A percentile compares a stretch with the other conserved stretches of the same genome.
phyloP scores from a whole-genome alignment of 1,140 invertebrate species.

The Lordiphosa stackelbergi region DNA sequence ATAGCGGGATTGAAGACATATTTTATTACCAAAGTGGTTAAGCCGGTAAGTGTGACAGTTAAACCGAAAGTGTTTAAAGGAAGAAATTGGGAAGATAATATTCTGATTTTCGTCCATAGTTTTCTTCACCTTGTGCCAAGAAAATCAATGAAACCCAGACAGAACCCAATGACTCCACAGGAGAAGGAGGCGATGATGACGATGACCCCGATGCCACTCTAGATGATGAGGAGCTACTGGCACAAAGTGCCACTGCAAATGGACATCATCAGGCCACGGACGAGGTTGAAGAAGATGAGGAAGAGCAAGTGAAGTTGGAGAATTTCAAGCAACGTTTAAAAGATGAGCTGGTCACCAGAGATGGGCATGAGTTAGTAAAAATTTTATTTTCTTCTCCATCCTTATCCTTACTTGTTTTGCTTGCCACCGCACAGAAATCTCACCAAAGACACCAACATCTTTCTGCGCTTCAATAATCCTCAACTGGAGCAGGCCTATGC shows the following conservation, averaged over 20 bases:
- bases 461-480: conserved; percentile 82
- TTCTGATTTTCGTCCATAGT: conserved; percentile 25
- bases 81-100: background rate
- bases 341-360: conserved; percentile 89
- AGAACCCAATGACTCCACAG: conserved; percentile 39
- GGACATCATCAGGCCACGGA: conserved; percentile 20
- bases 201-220: conserved; percentile 53
- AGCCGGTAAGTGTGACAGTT: conserved; percentile 84
- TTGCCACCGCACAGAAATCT: conserved; percentile 79
- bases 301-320: conserved; percentile 80
- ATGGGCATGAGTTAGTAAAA: conserved; percentile 83
- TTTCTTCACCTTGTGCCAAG: conserved; percentile 61
- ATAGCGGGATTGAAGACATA: conserved; percentile 93
- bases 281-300: conserved; percentile 67
- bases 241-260: conserved; percentile 43
- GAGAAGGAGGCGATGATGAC: conserved; percentile 19
- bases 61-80: no score
- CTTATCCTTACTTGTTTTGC: conserved; percentile 7
- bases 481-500: conserved; percentile 83
- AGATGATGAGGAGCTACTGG: conserved; percentile 65
- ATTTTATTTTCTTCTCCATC: background rate
- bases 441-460: conserved; percentile 81
- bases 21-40: conserved; percentile 91
- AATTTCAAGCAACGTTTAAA: conserved; percentile 86
- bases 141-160: conserved; percentile 62